Conservation (phyloP, 2,113 vertebrate genomes). For the Tringa solitaria region DNA sequence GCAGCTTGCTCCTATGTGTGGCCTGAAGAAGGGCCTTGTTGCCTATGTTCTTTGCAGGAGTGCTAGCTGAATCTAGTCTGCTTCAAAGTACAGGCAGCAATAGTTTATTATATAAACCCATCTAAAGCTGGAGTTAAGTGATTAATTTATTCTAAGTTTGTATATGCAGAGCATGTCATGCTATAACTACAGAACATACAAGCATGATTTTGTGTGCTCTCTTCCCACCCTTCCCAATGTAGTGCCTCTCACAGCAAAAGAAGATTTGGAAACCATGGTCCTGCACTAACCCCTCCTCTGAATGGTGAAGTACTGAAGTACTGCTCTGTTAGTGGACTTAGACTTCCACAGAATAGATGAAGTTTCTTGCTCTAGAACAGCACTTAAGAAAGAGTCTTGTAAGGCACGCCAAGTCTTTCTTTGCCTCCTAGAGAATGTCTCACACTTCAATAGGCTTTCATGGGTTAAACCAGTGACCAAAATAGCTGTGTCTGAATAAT, state of each 20-base stretch:
- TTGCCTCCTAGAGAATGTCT: background rate
- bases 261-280: background rate
- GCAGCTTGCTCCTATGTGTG: background rate
- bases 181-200: background rate
- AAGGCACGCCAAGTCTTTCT: background rate
- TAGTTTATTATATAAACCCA: background rate
- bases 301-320: background rate
- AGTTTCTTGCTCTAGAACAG: background rate
- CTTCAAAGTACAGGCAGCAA: background rate
- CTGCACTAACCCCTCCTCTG: background rate
- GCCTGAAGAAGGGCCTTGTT: background rate
- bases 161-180: background rate
- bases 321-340: background rate
- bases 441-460: background rate
- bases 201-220: background rate
- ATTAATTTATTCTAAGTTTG: background rate
- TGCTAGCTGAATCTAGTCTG: background rate
- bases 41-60: background rate
- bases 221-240: background rate
- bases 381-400: background rate
- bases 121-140: background rate
- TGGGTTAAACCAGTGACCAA: background rate
- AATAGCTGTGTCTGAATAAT: background rate
- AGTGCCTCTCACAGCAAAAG: background rate
- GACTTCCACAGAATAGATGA: background rate